Evolutionary conservation across 1,140 invertebrate genomes (phyloP).

Genomic region (Akabosia matsudoensis): DNA sequence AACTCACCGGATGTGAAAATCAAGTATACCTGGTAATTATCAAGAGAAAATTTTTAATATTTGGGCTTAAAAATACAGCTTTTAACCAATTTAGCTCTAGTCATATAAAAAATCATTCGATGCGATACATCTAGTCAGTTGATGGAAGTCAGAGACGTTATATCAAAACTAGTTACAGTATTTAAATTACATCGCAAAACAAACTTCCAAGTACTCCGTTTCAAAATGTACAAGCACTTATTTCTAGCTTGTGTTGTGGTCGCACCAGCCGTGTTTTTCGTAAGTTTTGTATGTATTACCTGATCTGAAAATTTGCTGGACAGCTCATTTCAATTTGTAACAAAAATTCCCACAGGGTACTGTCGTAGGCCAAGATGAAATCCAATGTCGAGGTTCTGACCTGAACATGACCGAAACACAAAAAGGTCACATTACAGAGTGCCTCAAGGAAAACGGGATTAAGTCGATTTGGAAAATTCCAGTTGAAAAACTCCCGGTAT

Average conservation of each 20-base stretch:
- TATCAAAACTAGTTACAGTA: no score
- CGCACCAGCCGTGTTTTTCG: neutral
- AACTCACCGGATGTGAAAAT: no score
- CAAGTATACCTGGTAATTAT: no score
- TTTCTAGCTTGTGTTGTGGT: neutral
- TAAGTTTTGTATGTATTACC: neutral
- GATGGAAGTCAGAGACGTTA: no score
- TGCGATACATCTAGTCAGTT: no score
- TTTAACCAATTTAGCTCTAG: no score
- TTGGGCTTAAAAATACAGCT: no score
- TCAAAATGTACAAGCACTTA: slow-evolving; percentile 8
- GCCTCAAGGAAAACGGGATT: slow-evolving; percentile 25
- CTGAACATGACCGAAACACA: slow-evolving; percentile 35
- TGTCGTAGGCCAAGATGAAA: slow-evolving; percentile 28
- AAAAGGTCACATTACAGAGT: slow-evolving; percentile 19
- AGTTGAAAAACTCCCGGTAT: slow-evolving; percentile 29
- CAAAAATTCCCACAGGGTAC: neutral
- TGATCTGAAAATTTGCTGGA: neutral
- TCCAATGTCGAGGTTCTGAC: slow-evolving; percentile 13
- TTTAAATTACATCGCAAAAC: no score
- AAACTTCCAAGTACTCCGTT: no score
- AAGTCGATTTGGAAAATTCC: slow-evolving; percentile 36
- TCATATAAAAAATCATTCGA: no score
- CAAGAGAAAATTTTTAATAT: no score
- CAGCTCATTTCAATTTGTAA: neutral